Percentiles rank a stretch among this genome's conserved stretches.
Conservation (phyloP, 2,113 vertebrate species). For the Redunca redunca region DNA sequence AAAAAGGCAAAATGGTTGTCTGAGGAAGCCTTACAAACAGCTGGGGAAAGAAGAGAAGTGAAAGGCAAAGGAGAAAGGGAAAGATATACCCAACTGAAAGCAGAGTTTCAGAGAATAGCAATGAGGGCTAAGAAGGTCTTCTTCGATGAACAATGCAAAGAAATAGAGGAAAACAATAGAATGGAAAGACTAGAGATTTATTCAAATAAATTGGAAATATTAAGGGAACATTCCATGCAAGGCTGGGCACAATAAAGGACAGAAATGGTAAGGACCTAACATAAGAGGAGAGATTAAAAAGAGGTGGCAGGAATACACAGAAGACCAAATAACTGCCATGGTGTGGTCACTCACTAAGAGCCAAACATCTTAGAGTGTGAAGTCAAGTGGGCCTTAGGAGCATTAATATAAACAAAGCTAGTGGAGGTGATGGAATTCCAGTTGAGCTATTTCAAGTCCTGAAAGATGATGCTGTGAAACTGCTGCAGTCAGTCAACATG, state of each 20-base stretch:
- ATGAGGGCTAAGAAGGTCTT: neutral
- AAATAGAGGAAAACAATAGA: neutral
- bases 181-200: neutral
- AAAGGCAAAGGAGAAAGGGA: neutral
- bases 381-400: neutral
- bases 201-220: neutral
- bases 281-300: neutral
- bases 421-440: neutral
- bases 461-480: neutral
- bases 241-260: neutral
- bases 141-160: neutral
- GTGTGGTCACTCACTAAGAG: neutral
- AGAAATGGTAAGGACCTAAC: neutral
- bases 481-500: neutral
- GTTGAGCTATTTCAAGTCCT: neutral
- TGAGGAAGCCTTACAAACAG: neutral
- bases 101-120: neutral
- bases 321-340: neutral
- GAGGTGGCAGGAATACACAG: neutral
- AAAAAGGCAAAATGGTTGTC: neutral
- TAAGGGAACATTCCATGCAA: neutral
- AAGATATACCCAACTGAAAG: neutral
- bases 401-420: neutral
- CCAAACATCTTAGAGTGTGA: neutral
- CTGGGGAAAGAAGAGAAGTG: neutral